Evolutionary conservation across 2,797 vertebrate species (phyloP).

Genomic region (Melanotaenia parkinsoni): DNA sequence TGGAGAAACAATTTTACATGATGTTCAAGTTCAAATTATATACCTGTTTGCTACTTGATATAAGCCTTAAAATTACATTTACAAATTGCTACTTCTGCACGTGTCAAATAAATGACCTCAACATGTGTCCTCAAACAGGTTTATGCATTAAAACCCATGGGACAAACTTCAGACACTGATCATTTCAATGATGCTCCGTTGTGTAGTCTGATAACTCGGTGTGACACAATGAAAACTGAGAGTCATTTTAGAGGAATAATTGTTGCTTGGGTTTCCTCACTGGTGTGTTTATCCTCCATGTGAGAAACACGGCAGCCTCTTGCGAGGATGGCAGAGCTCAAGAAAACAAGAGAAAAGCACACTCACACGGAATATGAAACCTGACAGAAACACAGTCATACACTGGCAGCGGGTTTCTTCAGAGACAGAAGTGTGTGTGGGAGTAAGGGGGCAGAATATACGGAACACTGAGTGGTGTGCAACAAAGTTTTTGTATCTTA

Average conservation of each 20-base stretch:
- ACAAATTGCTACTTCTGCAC: neutral
- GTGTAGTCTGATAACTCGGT: constrained; percentile 25
- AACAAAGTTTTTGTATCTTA: constrained; percentile 27
- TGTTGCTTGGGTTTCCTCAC: constrained; percentile 37
- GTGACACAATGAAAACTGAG: constrained; percentile 46
- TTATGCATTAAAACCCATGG: neutral
- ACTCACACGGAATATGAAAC: constrained; percentile 9
- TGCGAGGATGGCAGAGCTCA: constrained; percentile 20
- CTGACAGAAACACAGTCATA: constrained; percentile 35
- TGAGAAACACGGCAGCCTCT: constrained; percentile 32
- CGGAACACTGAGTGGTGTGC: constrained; percentile 26
- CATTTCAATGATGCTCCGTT: constrained; percentile 22
- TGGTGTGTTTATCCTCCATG: constrained; percentile 26
- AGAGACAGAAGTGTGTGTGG: constrained; percentile 59
- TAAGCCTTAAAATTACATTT: constrained; percentile 12
- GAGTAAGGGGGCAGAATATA: constrained; percentile 45
- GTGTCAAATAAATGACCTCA: constrained; percentile 20
- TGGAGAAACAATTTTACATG: constrained; percentile 5
- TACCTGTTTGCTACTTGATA: neutral
- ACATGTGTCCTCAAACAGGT: constrained; percentile 9
- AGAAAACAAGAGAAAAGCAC: constrained; percentile 14
- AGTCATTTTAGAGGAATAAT: constrained; percentile 59
- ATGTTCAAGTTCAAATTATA: constrained; percentile 13
- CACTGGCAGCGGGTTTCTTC: constrained; percentile 40
- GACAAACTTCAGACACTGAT: constrained; percentile 10